Evolutionary conservation across 2,888 invertebrate species (phyloP).

Genomic region (Stegana nigrithorax): DNA sequence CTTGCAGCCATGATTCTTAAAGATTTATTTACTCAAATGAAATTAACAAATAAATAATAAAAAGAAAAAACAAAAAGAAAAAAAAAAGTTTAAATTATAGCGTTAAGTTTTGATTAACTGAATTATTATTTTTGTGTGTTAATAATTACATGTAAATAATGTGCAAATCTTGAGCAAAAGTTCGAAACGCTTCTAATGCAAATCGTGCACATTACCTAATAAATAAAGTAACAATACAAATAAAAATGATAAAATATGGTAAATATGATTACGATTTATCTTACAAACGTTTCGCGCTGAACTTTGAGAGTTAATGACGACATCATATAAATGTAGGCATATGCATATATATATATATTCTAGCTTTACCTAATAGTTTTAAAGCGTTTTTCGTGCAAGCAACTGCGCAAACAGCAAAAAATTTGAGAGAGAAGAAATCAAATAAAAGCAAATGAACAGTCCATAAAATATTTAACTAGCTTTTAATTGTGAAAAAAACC

Average conservation of each 20-base stretch:
- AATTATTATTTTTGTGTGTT: conserved; percentile 30
- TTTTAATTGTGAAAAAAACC: too few species aligned
- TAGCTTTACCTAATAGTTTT: conserved; percentile 55
- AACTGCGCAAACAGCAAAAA: conserved; percentile 17
- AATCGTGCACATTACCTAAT: not conserved
- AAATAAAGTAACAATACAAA: conserved; percentile 22
- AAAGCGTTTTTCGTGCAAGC: not conserved
- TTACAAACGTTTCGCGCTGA: conserved; percentile 31
- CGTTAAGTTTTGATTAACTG: conserved; percentile 16
- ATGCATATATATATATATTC: conserved; percentile 64
- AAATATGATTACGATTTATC: conserved; percentile 27
- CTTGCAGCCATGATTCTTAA: conserved; percentile 35
- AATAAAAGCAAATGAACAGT: conserved; percentile 4
- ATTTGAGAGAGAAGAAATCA: not conserved
- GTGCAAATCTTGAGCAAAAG: not conserved
- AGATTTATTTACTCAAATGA: conserved; percentile 6
- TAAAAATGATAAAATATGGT: conserved; percentile 19
- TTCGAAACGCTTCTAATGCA: conserved; percentile 30
- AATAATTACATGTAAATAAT: conserved; percentile 15
- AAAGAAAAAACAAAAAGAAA: conserved; percentile 21
- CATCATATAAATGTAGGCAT: too few species aligned
- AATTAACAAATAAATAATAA: not conserved
- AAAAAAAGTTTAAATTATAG: conserved; percentile 27
- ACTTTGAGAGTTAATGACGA: conserved; percentile 27
- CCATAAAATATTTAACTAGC: conserved; percentile 17